Conservation (phyloP, 2,888 invertebrate genomes). For the Leptothorax acervorum region DNA sequence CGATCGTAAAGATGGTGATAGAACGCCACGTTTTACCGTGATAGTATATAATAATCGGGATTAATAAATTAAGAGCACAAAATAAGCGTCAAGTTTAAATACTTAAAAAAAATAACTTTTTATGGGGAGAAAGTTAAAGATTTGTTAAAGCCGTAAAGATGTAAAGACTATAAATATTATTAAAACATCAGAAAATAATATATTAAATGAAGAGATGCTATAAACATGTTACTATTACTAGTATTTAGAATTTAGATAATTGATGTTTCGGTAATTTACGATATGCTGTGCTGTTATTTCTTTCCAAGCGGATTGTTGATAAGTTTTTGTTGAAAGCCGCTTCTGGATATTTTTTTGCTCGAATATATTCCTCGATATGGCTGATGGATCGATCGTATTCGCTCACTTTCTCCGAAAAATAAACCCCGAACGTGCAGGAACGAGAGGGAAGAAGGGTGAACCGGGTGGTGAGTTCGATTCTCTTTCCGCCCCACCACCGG, state of each 20-base stretch:
- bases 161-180: not conserved
- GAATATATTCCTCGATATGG: not conserved
- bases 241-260: not conserved
- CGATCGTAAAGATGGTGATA: constrained; percentile 18
- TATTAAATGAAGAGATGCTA: not conserved
- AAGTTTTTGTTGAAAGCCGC: not conserved
- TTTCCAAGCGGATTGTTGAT: not conserved
- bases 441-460: constrained; percentile 60
- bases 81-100: not conserved
- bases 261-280: not conserved
- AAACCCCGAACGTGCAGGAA: constrained; percentile 48
- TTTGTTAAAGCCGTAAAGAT: not conserved
- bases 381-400: constrained; percentile 50
- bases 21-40: not conserved
- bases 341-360: not conserved
- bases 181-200: not conserved
- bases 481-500: constrained; percentile 73
- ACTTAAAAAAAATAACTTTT: not conserved
- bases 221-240: not conserved
- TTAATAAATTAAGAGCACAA: not conserved
- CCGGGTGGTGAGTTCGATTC: constrained; percentile 71
- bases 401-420: constrained; percentile 56
- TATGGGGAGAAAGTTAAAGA: not conserved
- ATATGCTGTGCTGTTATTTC: no score
- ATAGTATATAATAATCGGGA: not conserved